Evolutionary conservation across 1,140 invertebrate genomes (phyloP).

Genomic region (Drosophila subobscura): DNA sequence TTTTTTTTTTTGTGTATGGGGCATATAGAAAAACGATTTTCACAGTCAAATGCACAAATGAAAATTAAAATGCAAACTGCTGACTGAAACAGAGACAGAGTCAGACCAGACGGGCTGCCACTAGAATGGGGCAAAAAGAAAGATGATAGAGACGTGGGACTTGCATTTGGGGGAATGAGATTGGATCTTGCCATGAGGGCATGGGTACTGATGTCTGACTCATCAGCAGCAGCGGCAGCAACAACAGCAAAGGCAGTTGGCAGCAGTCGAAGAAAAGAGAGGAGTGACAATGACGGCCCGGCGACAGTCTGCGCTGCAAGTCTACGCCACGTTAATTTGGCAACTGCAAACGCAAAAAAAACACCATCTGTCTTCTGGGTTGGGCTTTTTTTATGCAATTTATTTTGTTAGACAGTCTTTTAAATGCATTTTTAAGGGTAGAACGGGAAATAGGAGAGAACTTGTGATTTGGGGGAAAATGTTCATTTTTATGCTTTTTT

Average conservation of each 20-base stretch:
- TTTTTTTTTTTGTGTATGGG: constrained; percentile 16
- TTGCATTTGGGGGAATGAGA: too few relatives aligned
- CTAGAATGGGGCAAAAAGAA: too few relatives aligned
- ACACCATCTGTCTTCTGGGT: constrained; percentile 10
- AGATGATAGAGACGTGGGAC: too few relatives aligned
- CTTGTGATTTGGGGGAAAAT: too few relatives aligned
- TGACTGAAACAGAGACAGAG: constrained; percentile 39
- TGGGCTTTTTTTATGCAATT: constrained; percentile 6
- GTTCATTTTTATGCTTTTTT: too few relatives aligned
- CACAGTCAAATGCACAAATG: constrained; percentile 73
- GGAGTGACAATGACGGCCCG: constrained; percentile 42
- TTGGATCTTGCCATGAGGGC: too few relatives aligned
- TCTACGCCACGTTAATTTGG: constrained; percentile 68
- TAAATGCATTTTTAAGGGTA: too few relatives aligned
- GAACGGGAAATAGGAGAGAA: too few relatives aligned
- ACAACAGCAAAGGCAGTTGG: constrained; percentile 40
- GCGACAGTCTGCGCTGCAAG: constrained; percentile 65
- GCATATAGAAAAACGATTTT: constrained; percentile 63
- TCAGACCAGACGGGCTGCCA: constrained; percentile 3
- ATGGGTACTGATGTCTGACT: constrained; percentile 31
- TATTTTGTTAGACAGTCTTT: constrained; percentile 8
- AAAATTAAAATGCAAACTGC: constrained; percentile 66
- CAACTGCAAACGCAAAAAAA: constrained; percentile 43
- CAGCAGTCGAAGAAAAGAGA: constrained; percentile 22
- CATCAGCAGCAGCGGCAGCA: constrained; percentile 42